Conservation (phyloP, 2,113 vertebrate species). For the Heptranchias perlo region DNA sequence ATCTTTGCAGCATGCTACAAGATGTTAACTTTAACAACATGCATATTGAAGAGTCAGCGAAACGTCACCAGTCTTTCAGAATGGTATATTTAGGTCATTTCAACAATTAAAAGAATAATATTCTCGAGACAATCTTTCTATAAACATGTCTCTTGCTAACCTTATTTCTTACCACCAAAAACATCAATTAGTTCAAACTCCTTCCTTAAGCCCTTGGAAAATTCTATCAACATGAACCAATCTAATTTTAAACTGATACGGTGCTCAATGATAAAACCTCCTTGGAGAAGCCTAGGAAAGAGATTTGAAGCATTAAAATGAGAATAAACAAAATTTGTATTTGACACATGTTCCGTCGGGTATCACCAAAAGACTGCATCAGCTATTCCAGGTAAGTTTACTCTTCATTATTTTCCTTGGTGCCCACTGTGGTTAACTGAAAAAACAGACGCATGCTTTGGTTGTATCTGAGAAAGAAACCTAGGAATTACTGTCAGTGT, state of each 20-base stretch:
- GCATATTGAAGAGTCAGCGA: not conserved
- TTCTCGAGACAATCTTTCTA: not conserved
- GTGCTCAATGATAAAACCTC: not conserved
- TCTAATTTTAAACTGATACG: too few species aligned
- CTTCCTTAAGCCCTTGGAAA: not conserved
- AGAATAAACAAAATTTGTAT: not conserved
- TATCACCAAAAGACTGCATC: not conserved
- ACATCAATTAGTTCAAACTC: not conserved
- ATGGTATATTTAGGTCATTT: not conserved
- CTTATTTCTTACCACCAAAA: not conserved
- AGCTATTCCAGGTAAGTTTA: not conserved
- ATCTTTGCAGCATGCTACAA: not conserved
- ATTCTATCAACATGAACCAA: not conserved
- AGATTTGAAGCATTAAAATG: not conserved
- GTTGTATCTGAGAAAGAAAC: not conserved
- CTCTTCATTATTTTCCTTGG: not conserved
- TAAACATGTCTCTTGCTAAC: not conserved
- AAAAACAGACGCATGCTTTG: not conserved
- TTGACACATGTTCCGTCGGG: not conserved
- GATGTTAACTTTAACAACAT: not conserved
- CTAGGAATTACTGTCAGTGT: not conserved
- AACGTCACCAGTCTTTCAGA: not conserved
- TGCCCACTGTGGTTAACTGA: not conserved
- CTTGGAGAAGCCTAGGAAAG: not conserved
- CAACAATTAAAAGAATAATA: constrained; percentile 17